phyloP scores from a whole-genome alignment of 2,888 invertebrate genomes.

The Ornithoptera priamus region DNA sequence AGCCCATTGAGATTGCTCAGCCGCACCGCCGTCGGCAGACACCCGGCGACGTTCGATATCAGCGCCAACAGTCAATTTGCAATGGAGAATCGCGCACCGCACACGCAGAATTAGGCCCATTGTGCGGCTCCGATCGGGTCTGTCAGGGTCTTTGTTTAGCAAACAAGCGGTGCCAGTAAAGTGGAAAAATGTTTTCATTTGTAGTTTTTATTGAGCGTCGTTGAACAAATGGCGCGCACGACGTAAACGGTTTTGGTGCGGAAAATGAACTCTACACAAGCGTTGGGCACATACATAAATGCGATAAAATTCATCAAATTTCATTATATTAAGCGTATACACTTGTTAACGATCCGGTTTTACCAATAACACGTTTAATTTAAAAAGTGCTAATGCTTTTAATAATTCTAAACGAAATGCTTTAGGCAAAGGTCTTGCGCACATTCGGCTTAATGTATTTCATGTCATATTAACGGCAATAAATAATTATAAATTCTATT shows the following conservation, averaged over 20 bases:
- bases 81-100: constrained; percentile 37
- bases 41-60: constrained; percentile 23
- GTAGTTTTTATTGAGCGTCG: constrained; percentile 1
- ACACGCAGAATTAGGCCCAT: constrained; percentile 45
- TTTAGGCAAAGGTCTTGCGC: too few species aligned
- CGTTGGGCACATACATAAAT: too few species aligned
- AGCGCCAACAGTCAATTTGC: constrained; percentile 44
- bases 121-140: constrained; percentile 37
- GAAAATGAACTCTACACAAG: too few species aligned
- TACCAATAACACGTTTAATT: too few species aligned
- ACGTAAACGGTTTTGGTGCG: background rate
- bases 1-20: constrained; percentile 55
- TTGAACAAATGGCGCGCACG: constrained; percentile 20
- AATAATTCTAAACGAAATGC: too few species aligned
- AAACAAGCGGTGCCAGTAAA: constrained; percentile 20
- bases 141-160: constrained; percentile 36
- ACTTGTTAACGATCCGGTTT: too few species aligned
- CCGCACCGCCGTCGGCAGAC: constrained; percentile 38
- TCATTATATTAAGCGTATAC: too few species aligned
- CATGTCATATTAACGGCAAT: too few species aligned
- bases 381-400: too few species aligned
- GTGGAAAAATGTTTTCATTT: constrained; percentile 25
- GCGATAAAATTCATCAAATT: too few species aligned
- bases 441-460: too few species aligned
- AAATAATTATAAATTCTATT: too few species aligned